Conservation (phyloP, 2,888 invertebrate species). For the Apoda limacodes region DNA sequence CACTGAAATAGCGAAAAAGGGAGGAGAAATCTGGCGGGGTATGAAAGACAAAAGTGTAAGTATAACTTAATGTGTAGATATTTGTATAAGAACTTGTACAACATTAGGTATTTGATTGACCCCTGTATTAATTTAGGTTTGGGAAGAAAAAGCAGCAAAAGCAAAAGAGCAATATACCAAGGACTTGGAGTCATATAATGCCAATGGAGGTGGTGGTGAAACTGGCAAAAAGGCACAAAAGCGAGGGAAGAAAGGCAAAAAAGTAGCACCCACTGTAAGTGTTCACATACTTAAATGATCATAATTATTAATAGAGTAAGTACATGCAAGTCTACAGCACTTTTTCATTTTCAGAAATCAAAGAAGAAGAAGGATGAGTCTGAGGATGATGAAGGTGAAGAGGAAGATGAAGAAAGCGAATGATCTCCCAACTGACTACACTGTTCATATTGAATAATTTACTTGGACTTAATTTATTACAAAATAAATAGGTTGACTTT, state of each 20-base stretch:
- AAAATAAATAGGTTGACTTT: conserved; percentile 66
- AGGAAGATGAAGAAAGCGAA: conserved; percentile 75
- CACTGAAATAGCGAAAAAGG: conserved; percentile 94
- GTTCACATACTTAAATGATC: conserved; percentile 6
- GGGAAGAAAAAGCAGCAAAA: conserved; percentile 90
- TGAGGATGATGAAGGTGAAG: conserved; percentile 74
- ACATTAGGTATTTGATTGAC: no score
- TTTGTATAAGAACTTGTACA: conserved; percentile 7
- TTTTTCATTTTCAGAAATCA: conserved; percentile 38
- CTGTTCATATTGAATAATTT: conserved; percentile 69
- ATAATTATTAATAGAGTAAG: not conserved
- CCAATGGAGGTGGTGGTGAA: conserved; percentile 76
- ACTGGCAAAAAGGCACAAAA: conserved; percentile 68
- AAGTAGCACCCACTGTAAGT: conserved; percentile 55
- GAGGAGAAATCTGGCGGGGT: conserved; percentile 95
- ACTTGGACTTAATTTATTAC: conserved; percentile 70
- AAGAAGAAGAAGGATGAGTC: conserved; percentile 74
- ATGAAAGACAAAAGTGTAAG: conserved; percentile 88
- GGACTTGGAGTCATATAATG: conserved; percentile 91
- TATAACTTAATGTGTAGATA: conserved; percentile 22
- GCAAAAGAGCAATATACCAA: conserved; percentile 91
- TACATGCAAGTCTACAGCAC: conserved; percentile 3
- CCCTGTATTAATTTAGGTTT: conserved; percentile 76
- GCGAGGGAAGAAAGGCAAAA: conserved; percentile 68
- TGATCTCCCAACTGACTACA: conserved; percentile 63